Evolutionary conservation across 2,113 vertebrate genomes (phyloP), one percentile per base, ranked within the genome.

Genomic region (Pterocles gutturalis): DNA sequence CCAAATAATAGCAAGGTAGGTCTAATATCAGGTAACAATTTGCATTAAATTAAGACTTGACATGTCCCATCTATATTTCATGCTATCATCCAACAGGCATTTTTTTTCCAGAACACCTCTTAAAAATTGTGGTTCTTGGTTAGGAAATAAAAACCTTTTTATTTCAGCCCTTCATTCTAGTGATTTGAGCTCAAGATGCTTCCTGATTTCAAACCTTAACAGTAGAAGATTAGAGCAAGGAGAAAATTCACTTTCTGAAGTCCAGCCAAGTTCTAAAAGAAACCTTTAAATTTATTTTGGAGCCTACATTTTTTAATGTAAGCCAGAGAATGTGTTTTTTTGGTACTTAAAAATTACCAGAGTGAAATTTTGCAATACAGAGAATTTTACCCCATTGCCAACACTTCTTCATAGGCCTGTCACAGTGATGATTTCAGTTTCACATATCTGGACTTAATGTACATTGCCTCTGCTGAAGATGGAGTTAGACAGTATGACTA

Each of bases 211-310:
- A 79, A 79, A 57, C 3, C 28, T 87, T 48, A 64, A 75, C 13
- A 84, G 20, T 31, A 82, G 54, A 92, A 58, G n/a, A 83, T 66
- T 55, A 94, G n/a, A 83, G 5, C 24, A 94, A 73, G 43, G 54
- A 46, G 36, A 81, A 93, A 93, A 83, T 75, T 81, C 34, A 31
- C 20, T 86, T 92, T 69, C 60, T 78, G 71, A 93, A 88, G 64
- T 54, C 34, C 24, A 81, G n/a, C 33, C 55, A 93, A 77, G 19
- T 62, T 96, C 58, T 89, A 71, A 90, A 95, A 92, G 20, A 83
- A 78, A 88, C 48, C 20, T 71, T 90, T 75, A 66, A 61, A 71
- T 66, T 77, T 4, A 75, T 87, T 91, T 93, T 94, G 41, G 48
- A 93, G 13, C 36, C n/a, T 45, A 26, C 1, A 2, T 49, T 86